These are phyloP conservation scores for Dinomys branickii DNA, from an alignment of 2,113 vertebrate genomes.

Conservation along the genomic window DNA sequence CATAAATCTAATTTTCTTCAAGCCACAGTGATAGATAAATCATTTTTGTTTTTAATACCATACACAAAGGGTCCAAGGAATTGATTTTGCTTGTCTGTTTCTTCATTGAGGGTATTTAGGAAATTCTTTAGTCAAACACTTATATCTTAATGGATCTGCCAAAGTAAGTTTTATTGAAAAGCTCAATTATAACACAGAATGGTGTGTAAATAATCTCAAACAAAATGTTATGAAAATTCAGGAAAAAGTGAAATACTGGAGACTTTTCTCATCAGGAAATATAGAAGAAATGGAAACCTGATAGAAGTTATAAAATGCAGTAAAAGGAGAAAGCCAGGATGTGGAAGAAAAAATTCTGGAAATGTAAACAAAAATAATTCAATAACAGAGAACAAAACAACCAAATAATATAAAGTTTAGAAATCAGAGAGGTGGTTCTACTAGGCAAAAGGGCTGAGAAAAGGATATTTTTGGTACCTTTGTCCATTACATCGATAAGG, in stretches of 20 bases:
- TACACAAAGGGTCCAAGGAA: neutral
- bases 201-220: neutral
- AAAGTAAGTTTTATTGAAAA: neutral
- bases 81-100: neutral
- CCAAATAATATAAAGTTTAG: neutral
- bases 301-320: neutral
- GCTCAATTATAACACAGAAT: neutral
- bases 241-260: neutral
- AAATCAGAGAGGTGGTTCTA: neutral
- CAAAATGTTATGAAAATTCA: conserved; percentile 16
- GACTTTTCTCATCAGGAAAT: neutral
- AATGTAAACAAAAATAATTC: neutral
- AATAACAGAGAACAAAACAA: neutral
- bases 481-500: neutral
- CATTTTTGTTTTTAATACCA: neutral
- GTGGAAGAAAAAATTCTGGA: neutral
- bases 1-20: neutral
- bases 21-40: neutral
- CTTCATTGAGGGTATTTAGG: neutral
- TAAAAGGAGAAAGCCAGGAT: neutral
- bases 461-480: neutral
- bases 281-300: neutral
- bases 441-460: neutral
- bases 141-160: neutral
- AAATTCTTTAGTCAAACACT: neutral